phyloP scores from a whole-genome alignment of 1,140 invertebrate species.

The Lineus longissimus region DNA sequence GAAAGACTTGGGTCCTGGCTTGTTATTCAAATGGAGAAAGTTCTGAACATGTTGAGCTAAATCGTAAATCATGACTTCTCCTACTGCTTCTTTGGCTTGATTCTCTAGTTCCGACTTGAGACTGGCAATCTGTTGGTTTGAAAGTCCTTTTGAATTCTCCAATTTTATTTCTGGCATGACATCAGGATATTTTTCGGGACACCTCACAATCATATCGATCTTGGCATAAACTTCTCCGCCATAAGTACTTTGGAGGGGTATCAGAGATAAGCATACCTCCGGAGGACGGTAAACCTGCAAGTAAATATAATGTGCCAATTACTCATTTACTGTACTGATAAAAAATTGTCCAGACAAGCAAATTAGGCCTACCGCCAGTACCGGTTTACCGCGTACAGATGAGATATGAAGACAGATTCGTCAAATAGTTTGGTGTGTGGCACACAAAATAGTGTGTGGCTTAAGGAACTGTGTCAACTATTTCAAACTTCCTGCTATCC shows the following conservation, averaged over 20 bases:
- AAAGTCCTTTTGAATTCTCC: constrained; percentile 67
- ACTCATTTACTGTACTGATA: not conserved
- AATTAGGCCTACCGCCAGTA: no score
- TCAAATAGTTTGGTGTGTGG: no score
- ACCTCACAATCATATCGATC: constrained; percentile 68
- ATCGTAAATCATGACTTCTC: constrained; percentile 67
- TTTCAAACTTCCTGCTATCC: no score
- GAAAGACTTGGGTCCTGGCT: constrained; percentile 70
- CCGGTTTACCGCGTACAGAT: no score
- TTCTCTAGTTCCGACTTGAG: constrained; percentile 59
- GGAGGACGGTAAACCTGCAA: constrained; percentile 62
- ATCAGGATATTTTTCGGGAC: constrained; percentile 67
- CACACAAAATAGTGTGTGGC: no score
- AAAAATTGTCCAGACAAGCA: not conserved
- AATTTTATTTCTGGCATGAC: constrained; percentile 62
- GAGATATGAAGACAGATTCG: no score
- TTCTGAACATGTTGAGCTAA: constrained; percentile 65
- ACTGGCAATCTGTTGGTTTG: constrained; percentile 59
- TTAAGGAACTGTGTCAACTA: no score
- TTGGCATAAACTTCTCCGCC: constrained; percentile 61
- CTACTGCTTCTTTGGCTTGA: constrained; percentile 64
- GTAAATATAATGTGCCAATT: not conserved
- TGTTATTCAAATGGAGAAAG: constrained; percentile 70
- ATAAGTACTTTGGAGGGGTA: constrained; percentile 66
- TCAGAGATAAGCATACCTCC: constrained; percentile 64